These are phyloP conservation scores for Psophia crepitans DNA, from an alignment of 2,113 vertebrate genomes.

Conservation along the genomic window DNA sequence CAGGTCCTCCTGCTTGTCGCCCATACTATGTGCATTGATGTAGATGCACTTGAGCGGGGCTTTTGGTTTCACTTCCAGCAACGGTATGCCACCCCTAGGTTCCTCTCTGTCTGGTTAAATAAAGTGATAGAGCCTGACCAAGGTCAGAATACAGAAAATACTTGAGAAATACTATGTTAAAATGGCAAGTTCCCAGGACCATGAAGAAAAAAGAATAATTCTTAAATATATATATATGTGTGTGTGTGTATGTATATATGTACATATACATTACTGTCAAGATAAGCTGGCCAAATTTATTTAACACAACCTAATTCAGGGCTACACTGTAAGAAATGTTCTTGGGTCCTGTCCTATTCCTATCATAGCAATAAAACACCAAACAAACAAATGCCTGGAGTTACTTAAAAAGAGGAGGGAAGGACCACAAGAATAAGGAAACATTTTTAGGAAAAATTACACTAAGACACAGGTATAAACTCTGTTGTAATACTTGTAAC, in stretches of 20 bases:
- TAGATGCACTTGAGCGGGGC: too few relatives aligned
- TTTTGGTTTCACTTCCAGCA: too few relatives aligned
- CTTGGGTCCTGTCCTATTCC: background rate
- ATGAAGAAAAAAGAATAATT: background rate
- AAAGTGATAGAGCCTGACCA: background rate
- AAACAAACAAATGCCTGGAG: background rate
- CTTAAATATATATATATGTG: accelerated
- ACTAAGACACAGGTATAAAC: background rate
- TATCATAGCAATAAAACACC: background rate
- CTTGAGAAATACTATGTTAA: background rate
- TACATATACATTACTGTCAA: background rate
- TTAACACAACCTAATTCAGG: background rate
- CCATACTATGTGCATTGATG: too few relatives aligned
- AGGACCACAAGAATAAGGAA: background rate
- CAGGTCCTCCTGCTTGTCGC: too few relatives aligned
- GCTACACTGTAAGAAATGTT: background rate
- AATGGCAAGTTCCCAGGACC: background rate
- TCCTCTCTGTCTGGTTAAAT: too few relatives aligned
- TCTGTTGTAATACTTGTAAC: background rate
- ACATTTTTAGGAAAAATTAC: background rate
- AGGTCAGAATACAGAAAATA: background rate
- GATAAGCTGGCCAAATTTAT: background rate
- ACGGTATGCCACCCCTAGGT: too few relatives aligned
- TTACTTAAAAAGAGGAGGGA: background rate
- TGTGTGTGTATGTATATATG: background rate